These are phyloP conservation scores for Podabrus alpinus DNA, from an alignment of 2,888 invertebrate species.

Conservation along the genomic window DNA sequence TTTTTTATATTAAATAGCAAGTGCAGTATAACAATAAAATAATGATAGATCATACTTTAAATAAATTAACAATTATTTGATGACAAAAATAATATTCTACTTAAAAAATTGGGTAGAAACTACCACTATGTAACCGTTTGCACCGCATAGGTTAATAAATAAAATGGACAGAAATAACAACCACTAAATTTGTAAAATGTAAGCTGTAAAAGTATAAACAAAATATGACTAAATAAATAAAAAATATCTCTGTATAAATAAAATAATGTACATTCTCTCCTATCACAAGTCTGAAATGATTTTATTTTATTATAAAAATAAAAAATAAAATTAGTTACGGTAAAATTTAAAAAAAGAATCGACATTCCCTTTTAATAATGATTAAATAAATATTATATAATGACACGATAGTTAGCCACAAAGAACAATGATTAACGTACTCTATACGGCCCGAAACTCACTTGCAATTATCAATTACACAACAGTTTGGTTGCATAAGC, in stretches of 20 bases:
- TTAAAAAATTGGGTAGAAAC: background rate
- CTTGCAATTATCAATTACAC: no score
- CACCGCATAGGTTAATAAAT: background rate
- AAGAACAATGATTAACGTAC: background rate
- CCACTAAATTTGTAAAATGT: background rate
- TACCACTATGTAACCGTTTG: background rate
- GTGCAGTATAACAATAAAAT: background rate
- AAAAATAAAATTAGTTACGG: background rate
- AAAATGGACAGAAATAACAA: background rate
- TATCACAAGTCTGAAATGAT: conserved; percentile 10
- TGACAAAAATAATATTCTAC: background rate
- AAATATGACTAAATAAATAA: background rate
- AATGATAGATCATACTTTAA: background rate
- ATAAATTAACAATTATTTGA: background rate
- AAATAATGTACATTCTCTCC: conserved; percentile 7
- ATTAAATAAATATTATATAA: background rate
- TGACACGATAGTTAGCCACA: background rate
- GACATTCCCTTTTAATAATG: background rate
- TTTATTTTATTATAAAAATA: background rate
- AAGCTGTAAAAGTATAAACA: background rate
- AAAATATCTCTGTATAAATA: background rate
- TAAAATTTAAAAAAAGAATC: background rate
- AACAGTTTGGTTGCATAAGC: no score
- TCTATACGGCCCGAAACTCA: no score
- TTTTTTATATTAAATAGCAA: background rate